These are phyloP conservation scores for Manis javanica DNA, from an alignment of 2,797 vertebrate genomes.

Conservation along the genomic window DNA sequence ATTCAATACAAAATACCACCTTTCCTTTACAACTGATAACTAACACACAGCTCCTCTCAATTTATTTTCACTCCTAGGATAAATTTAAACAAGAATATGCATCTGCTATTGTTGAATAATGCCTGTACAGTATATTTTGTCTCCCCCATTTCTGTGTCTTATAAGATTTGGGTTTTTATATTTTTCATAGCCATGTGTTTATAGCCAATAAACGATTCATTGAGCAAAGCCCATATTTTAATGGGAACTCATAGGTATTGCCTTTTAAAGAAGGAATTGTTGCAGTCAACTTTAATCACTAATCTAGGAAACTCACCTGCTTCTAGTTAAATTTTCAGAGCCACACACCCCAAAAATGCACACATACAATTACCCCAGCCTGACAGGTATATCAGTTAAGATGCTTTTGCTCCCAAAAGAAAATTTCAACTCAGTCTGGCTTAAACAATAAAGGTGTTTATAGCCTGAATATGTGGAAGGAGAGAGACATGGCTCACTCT, in stretches of 20 bases:
- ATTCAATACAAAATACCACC: not conserved
- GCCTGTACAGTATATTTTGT: not conserved
- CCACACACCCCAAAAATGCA: not conserved
- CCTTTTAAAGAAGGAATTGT: not conserved
- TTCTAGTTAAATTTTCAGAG: not conserved
- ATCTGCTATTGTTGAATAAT: not conserved
- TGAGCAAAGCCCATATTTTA: constrained; percentile 44
- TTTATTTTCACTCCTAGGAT: constrained; percentile 11
- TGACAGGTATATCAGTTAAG: not conserved
- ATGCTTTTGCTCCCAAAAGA: not conserved
- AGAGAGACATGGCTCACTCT: not conserved
- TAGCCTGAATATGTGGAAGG: not conserved
- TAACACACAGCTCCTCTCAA: not conserved
- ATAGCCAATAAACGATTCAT: constrained; percentile 21
- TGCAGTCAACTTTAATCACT: constrained; percentile 21
- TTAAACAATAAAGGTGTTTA: not conserved
- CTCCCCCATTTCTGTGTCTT: constrained; percentile 28
- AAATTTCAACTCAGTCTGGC: not conserved
- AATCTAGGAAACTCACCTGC: not conserved
- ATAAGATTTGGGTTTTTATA: not conserved
- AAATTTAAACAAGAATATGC: not conserved
- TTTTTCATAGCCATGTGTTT: constrained; percentile 36
- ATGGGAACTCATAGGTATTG: not conserved
- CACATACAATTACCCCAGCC: not conserved
- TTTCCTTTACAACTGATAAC: constrained; percentile 25